These are phyloP conservation scores for Flabesymbios commensalis DNA, from an alignment of 2,888 invertebrate species.

Conservation along the genomic window DNA sequence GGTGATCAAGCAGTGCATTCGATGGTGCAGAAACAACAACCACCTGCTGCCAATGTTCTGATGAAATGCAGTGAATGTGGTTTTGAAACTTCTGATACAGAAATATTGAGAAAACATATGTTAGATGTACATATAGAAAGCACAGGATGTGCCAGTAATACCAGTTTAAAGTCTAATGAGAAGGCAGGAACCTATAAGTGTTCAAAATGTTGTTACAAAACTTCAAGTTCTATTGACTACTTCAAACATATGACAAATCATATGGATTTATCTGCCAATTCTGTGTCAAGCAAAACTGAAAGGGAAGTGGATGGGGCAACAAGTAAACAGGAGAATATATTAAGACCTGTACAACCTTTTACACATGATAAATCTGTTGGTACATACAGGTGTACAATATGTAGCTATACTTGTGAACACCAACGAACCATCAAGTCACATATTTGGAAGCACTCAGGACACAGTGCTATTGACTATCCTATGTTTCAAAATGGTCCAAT, in stretches of 20 bases:
- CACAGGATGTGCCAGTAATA: not conserved
- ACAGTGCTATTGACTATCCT: conserved; percentile 56
- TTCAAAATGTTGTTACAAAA: no score
- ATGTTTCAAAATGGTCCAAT: conserved; percentile 58
- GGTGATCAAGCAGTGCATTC: no score
- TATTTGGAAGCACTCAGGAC: conserved; percentile 60
- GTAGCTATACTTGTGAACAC: conserved; percentile 56
- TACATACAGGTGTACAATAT: conserved; percentile 52
- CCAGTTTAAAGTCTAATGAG: no score
- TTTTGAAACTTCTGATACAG: conserved; percentile 44
- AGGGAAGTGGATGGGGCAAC: no score
- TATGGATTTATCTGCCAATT: no score
- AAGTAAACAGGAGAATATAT: no score
- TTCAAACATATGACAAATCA: conserved; percentile 49
- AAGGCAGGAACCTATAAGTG: no score
- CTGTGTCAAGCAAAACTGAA: no score
- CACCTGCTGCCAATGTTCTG: conserved; percentile 27
- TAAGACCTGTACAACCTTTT: no score
- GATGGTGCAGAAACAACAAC: not conserved
- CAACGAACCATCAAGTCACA: conserved; percentile 59
- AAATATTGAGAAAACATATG: conserved; percentile 45
- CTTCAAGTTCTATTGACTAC: no score
- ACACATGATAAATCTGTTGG: no score
- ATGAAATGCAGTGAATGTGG: conserved; percentile 58
- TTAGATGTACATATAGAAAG: not conserved